Percentiles rank a stretch among this genome's conserved stretches.
phyloP scores from a whole-genome alignment of 2,797 vertebrate genomes.

The Tauraco hartlaubi region DNA sequence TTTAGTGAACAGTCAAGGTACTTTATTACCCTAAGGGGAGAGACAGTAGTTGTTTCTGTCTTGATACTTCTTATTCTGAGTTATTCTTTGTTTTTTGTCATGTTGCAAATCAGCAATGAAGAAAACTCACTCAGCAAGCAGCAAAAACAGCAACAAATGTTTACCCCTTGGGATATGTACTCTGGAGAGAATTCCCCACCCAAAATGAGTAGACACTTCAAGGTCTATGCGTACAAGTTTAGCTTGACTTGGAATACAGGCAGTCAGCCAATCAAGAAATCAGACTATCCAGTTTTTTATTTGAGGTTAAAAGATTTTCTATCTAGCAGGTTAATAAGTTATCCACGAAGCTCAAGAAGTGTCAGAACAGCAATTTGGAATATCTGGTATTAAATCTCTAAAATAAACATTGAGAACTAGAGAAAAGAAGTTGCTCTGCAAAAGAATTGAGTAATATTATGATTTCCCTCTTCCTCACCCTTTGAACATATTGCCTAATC shows the following conservation, averaged over 20 bases:
- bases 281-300: background rate
- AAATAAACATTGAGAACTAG: conserved; percentile 33
- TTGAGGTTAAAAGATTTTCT: background rate
- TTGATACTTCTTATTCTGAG: conserved; percentile 4
- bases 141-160: conserved; percentile 63
- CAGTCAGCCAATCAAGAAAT: conserved; percentile 24
- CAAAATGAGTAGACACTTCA: conserved; percentile 31
- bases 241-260: background rate
- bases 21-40: conserved; percentile 35
- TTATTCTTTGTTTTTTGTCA: conserved; percentile 48
- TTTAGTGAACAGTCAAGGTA: conserved; percentile 3
- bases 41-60: conserved; percentile 42
- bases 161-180: conserved; percentile 67
- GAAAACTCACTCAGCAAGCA: conserved; percentile 56
- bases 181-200: conserved; percentile 54
- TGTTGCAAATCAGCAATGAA: conserved; percentile 49
- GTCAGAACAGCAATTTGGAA: background rate
- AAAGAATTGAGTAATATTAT: conserved; percentile 14
- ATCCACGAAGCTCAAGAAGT: background rate
- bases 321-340: conserved; percentile 28
- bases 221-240: background rate
- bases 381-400: conserved; percentile 59
- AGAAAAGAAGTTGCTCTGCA: conserved; percentile 6
- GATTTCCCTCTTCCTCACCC: background rate
- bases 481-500: conserved; percentile 26